A percentile compares a stretch with the other conserved stretches of the same genome.
phyloP scores from a whole-genome alignment of 2,888 invertebrate genomes.

The Caenorhabditis wallacei region DNA sequence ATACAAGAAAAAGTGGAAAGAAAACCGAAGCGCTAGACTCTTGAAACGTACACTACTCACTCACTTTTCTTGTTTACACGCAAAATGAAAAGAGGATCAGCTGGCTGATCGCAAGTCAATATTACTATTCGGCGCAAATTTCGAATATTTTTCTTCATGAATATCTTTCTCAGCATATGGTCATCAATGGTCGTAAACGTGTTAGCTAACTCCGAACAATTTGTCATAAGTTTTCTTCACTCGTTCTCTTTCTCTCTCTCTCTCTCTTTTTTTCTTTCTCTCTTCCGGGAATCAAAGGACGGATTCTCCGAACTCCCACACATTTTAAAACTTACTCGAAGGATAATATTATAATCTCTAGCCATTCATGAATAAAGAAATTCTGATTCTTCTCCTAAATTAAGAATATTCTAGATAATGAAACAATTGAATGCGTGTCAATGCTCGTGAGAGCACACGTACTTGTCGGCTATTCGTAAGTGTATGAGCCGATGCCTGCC shows the following conservation, averaged over 20 bases:
- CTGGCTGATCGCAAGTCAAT: conserved; percentile 61
- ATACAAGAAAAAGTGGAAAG: background rate
- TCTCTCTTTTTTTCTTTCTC: background rate
- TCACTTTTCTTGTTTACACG: conserved; percentile 54
- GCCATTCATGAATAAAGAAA: conserved; percentile 55
- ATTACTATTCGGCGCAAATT: conserved; percentile 44
- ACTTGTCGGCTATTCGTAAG: conserved; percentile 53
- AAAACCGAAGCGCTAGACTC: conserved; percentile 56
- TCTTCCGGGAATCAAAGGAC: conserved; percentile 49
- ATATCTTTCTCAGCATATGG: conserved; percentile 27
- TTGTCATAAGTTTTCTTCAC: conserved; percentile 30
- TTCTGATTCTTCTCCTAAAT: background rate
- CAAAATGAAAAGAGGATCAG: conserved; percentile 55
- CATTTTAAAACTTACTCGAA: conserved; percentile 33
- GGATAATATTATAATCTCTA: conserved; percentile 58
- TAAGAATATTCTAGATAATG: background rate
- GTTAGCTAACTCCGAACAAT: conserved; percentile 22
- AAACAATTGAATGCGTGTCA: conserved; percentile 7
- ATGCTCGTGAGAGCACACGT: conserved; percentile 45
- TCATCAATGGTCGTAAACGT: conserved; percentile 36
- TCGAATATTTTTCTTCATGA: conserved; percentile 38
- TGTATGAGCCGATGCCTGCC: conserved; percentile 55
- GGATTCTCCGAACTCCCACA: conserved; percentile 19
- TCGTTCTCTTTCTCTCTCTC: conserved; percentile 7
- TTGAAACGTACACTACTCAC: conserved; percentile 59